Evolutionary conservation across 2,888 invertebrate genomes (phyloP), one percentile per base, ranked within the genome.

Genomic region (Lacanobia wlatinum): DNA sequence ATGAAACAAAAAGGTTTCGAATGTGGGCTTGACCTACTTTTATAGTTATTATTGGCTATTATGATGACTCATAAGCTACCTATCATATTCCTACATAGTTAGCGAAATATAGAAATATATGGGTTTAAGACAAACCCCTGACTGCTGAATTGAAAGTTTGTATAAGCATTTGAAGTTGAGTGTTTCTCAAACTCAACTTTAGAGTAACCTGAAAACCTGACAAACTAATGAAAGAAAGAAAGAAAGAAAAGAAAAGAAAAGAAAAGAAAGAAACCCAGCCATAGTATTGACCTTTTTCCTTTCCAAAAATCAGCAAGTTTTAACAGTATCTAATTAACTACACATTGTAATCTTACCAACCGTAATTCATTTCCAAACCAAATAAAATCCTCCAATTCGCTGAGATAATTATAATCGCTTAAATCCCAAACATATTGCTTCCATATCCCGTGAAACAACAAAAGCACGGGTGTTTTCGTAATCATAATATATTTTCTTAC

Each of bases 401-500:
- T 10, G n/a, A 58, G 38, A 48, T 48, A 43, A 62, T 58, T 62
- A 63, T 70, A 75, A 53, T 63, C 38, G 7, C 23, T 16, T 55
- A 55, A 76, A 82, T 56, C 63, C 56, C 16, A 0, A 59, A 53
- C 23, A 62, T 40, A 60, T 55, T 40, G 59, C 48, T 50, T 48
- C 55, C 28, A 56, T 67, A 70, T 62, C 50, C 56, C 43, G n/a
- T 55, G 58, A 28, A 40, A 66, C 68, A 75, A 80, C 70, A 80
- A 70, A 76, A 66, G 52, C 75, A 43, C 55, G 65, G 58, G 53
- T 76, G 80, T 72, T 72, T 59, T 63, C 58, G 63, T 70, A 83
- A 73, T 84, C 85, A 75, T 76, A 85, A 83, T 84, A 84, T 73
- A 83, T 82, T 80, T 76, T 74, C 83, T 83, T 84, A 84, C 86